A percentile compares a stretch with the other conserved stretches of the same genome.
These are phyloP conservation scores for Cichlasoma orientale DNA, from an alignment of 2,797 vertebrate genomes.

Conservation along the genomic window DNA sequence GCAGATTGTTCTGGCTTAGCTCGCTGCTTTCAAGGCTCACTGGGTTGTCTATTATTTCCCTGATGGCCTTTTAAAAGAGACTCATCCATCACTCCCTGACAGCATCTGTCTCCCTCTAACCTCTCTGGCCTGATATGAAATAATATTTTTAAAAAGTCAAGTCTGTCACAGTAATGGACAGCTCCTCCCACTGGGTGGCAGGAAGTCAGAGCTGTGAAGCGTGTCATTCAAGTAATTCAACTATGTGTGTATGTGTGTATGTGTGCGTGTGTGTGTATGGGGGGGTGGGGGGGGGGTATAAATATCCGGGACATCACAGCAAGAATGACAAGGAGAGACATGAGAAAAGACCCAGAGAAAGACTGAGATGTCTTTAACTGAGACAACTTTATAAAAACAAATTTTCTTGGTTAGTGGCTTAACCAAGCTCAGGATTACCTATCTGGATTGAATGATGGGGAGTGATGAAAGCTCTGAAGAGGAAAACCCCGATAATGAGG, in stretches of 20 bases:
- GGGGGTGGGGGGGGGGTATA: background rate
- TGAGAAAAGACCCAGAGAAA: background rate
- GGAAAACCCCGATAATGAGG: slow-evolving; percentile 60
- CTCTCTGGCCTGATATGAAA: slow-evolving; percentile 69
- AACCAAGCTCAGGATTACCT: slow-evolving; percentile 52
- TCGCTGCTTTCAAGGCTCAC: slow-evolving; percentile 51
- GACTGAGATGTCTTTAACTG: background rate
- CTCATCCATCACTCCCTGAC: slow-evolving; percentile 75
- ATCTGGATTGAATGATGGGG: slow-evolving; percentile 28
- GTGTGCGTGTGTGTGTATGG: background rate
- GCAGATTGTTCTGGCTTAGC: slow-evolving; percentile 38
- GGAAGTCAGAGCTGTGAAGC: slow-evolving; percentile 53
- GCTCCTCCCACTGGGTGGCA: slow-evolving; percentile 58
- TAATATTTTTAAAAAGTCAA: slow-evolving; percentile 67
- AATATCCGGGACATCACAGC: slow-evolving; percentile 2
- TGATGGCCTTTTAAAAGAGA: slow-evolving; percentile 66
- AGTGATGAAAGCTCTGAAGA: slow-evolving; percentile 61
- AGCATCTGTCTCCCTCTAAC: slow-evolving; percentile 66
- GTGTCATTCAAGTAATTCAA: slow-evolving; percentile 54
- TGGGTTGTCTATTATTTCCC: slow-evolving; percentile 65
- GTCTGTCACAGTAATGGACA: slow-evolving; percentile 73
- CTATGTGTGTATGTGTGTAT: background rate
- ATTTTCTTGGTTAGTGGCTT: slow-evolving; percentile 29
- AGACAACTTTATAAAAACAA: slow-evolving; percentile 2
- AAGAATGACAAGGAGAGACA: slow-evolving; percentile 9